Conservation (phyloP, 2,888 invertebrate species). For the Drosophila siamana region DNA sequence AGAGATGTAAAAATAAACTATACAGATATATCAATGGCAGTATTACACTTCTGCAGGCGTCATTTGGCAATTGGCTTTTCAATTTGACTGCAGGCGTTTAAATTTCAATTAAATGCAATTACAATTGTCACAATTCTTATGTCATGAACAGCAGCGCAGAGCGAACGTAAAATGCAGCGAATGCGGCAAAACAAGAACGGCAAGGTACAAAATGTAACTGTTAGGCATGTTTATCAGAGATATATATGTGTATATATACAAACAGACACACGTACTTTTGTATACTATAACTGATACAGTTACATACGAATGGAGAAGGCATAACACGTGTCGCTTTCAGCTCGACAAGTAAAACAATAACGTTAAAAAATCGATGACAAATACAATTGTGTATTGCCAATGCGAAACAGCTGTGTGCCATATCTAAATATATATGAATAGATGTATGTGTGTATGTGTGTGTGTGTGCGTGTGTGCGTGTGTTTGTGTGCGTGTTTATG, state of each 20-base stretch:
- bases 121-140: slow-evolving; percentile 26
- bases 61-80: slow-evolving; percentile 27
- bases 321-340: slow-evolving; percentile 49
- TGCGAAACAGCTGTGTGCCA: slow-evolving; percentile 36
- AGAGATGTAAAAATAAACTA: not conserved
- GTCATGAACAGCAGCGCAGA: not conserved
- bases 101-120: slow-evolving; percentile 48
- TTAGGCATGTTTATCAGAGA: not conserved
- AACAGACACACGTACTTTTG: not conserved
- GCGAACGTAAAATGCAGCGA: slow-evolving; percentile 5
- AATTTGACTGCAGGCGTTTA: slow-evolving; percentile 24
- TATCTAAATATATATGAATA: slow-evolving; percentile 47
- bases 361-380: slow-evolving; percentile 70
- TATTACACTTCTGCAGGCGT: not conserved
- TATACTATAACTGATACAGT: slow-evolving; percentile 17
- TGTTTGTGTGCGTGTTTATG: slow-evolving; percentile 17
- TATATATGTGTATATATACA: not conserved
- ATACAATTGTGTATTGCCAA: slow-evolving; percentile 53
- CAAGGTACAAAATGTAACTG: slow-evolving; percentile 5
- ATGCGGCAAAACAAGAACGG: not conserved
- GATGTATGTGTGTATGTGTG: not conserved
- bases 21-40: slow-evolving; percentile 5
- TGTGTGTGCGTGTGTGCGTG: not conserved
- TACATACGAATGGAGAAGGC: slow-evolving; percentile 32
- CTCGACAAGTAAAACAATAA: slow-evolving; percentile 64